phyloP scores from a whole-genome alignment of 2,797 vertebrate species.

The Cynopterus sphinx region DNA sequence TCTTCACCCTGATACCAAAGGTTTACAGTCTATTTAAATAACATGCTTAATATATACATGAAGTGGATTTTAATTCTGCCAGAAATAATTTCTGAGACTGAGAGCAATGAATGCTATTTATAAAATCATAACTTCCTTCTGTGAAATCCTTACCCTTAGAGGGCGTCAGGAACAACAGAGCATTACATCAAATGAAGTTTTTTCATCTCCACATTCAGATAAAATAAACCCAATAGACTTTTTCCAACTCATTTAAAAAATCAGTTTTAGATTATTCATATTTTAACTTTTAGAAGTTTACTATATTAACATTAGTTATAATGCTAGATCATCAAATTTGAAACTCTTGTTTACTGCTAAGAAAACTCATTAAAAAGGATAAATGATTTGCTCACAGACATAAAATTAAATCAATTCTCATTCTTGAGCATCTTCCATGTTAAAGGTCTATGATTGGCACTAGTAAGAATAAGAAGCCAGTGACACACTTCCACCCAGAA shows the following conservation, averaged over 20 bases:
- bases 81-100: slow-evolving; percentile 42
- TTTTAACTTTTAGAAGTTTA: slow-evolving; percentile 1
- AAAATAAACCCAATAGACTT: background rate
- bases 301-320: background rate
- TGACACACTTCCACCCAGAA: background rate
- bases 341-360: slow-evolving; percentile 35
- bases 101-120: slow-evolving; percentile 63
- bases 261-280: slow-evolving; percentile 17
- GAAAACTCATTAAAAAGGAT: slow-evolving; percentile 49
- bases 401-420: slow-evolving; percentile 45
- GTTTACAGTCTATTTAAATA: slow-evolving; percentile 14
- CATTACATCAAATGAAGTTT: background rate
- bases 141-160: background rate
- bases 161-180: background rate
- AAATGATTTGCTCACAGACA: background rate
- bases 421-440: background rate
- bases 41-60: background rate
- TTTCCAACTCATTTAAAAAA: slow-evolving; percentile 36
- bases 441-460: background rate
- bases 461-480: background rate
- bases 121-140: slow-evolving; percentile 27
- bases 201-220: background rate
- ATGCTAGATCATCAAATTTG: slow-evolving; percentile 4
- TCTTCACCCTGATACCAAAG: background rate
- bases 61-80: slow-evolving; percentile 45